Evolutionary conservation across 2,797 vertebrate species (phyloP).

Genomic region (Capromys pilorides): DNA sequence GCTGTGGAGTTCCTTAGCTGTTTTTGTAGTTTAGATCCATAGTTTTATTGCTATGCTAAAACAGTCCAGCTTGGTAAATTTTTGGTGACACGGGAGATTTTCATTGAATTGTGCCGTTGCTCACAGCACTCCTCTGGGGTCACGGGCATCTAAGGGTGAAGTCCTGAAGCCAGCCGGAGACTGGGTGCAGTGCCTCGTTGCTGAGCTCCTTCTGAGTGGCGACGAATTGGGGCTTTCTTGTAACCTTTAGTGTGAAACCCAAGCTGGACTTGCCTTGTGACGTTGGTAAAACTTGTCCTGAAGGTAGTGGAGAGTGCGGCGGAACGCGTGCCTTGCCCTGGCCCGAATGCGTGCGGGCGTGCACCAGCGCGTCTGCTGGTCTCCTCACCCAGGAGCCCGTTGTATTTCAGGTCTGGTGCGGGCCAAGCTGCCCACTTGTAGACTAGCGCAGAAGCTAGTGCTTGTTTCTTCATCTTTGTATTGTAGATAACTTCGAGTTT

Average conservation of each 20-base stretch:
- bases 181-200: not conserved
- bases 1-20: not conserved
- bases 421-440: too few relatives aligned
- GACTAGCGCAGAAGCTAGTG: not conserved
- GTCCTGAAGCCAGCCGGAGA: not conserved
- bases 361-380: not conserved
- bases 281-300: not conserved
- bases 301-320: not conserved
- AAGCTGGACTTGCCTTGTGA: not conserved
- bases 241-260: not conserved
- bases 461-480: not conserved
- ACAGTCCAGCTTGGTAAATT: not conserved
- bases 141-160: not conserved
- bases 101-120: not conserved
- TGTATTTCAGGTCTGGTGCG: not conserved
- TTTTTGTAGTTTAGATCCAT: slow-evolving; percentile 23
- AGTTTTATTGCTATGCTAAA: not conserved
- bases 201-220: not conserved
- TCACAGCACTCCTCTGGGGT: not conserved
- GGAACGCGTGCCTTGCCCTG: not conserved
- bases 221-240: not conserved
- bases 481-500: not conserved
- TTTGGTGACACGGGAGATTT: not conserved
- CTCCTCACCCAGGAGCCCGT: not conserved
- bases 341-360: accelerated